phyloP scores from a whole-genome alignment of 35 echinoderm and acorn worm genomes.

The Amphiura filiformis region DNA sequence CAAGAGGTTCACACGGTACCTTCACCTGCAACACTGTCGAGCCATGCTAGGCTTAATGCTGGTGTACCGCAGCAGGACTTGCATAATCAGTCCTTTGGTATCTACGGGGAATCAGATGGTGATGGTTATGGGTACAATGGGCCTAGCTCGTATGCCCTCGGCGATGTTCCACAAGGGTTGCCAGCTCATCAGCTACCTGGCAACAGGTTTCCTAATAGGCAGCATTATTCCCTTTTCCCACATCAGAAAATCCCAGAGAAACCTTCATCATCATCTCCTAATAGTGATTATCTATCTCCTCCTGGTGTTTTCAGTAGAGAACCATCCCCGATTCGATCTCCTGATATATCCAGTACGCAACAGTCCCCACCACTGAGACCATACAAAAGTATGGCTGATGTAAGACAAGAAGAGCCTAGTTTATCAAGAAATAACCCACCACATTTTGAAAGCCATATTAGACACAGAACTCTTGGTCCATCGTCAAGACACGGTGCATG shows the following conservation, averaged over 20 bases:
- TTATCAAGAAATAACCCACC: not conserved
- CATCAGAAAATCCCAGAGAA: not conserved
- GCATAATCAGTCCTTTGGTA: constrained; percentile 14
- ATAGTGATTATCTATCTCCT: not conserved
- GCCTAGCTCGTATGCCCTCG: not conserved
- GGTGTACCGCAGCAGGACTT: not conserved
- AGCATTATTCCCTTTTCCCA: not conserved
- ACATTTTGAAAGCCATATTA: not conserved
- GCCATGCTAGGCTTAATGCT: not conserved
- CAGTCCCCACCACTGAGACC: not conserved
- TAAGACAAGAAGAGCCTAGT: not conserved
- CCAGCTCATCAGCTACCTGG: not conserved
- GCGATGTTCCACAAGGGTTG: not conserved
- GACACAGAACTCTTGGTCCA: not conserved
- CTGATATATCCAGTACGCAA: not conserved
- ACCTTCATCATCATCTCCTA: not conserved
- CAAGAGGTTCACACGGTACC: not conserved
- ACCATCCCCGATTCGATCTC: not conserved
- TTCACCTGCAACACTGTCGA: not conserved
- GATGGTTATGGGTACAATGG: not conserved
- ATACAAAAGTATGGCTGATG: not conserved
- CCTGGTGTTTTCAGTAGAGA: not conserved
- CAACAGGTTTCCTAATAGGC: not conserved
- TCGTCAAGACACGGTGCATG: not conserved
- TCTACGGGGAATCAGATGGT: constrained; percentile 24